Percentiles rank a stretch among this genome's conserved stretches.
phyloP scores from a whole-genome alignment of 2,888 invertebrate genomes.

The Marronus borbonicus region DNA sequence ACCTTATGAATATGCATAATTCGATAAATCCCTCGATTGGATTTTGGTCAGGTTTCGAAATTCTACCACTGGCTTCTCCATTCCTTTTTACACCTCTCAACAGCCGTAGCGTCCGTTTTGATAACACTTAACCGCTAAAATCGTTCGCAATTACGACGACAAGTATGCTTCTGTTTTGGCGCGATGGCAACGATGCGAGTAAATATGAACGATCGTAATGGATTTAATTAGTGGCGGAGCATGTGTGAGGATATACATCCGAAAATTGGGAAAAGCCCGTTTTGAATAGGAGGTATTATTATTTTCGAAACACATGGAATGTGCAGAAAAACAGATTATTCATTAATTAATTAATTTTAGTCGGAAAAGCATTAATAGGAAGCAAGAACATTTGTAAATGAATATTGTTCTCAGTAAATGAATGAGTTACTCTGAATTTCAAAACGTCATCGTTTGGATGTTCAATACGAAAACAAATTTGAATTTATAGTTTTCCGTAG shows the following conservation, averaged over 20 bases:
- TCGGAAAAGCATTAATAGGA: neutral
- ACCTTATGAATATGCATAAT: constrained; percentile 11
- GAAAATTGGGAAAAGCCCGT: neutral
- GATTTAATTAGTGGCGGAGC: neutral
- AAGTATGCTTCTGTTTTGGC: neutral
- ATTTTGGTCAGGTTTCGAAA: neutral
- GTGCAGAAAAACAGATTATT: neutral
- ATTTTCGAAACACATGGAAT: neutral
- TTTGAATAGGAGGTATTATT: neutral
- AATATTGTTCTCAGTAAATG: neutral
- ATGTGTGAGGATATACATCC: neutral
- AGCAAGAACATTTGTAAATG: neutral
- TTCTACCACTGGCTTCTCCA: too few relatives aligned
- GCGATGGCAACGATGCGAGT: neutral
- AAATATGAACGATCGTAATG: neutral
- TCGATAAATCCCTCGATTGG: constrained; percentile 2
- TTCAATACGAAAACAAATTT: too few relatives aligned
- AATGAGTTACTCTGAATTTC: neutral
- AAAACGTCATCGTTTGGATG: neutral
- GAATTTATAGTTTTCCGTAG: too few relatives aligned
- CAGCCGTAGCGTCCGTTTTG: neutral
- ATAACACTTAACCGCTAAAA: neutral
- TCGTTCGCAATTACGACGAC: neutral
- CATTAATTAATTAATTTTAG: too few relatives aligned
- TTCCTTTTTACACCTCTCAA: too few relatives aligned